Conservation (phyloP, 2,888 invertebrate genomes). For the Hydraecia micacea region DNA sequence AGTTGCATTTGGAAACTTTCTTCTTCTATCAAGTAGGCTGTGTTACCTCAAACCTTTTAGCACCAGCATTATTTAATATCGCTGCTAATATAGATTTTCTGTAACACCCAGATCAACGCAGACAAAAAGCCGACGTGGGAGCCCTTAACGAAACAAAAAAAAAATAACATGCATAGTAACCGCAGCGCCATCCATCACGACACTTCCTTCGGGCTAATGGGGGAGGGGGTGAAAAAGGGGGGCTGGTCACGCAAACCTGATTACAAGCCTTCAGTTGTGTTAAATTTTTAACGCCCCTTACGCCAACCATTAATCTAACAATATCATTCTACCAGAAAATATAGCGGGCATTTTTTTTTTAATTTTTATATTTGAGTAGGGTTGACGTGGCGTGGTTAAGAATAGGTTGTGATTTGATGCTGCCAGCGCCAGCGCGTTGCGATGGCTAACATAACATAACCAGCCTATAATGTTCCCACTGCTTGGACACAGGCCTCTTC, state of each 20-base stretch:
- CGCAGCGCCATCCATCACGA: conserved; percentile 70
- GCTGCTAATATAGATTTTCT: conserved; percentile 5
- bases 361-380: conserved; percentile 46
- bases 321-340: conserved; percentile 55
- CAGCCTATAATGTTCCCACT: too few relatives aligned
- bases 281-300: conserved; percentile 50
- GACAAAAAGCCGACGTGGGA: conserved; percentile 20
- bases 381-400: conserved; percentile 45
- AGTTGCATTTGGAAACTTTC: neutral
- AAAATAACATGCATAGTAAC: conserved; percentile 58
- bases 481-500: too few relatives aligned
- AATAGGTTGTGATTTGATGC: conserved; percentile 11
- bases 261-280: conserved; percentile 67
- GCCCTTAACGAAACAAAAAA: conserved; percentile 40
- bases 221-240: neutral
- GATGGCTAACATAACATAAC: neutral
- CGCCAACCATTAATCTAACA: conserved; percentile 62
- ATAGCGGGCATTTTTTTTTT: conserved; percentile 36
- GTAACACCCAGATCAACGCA: neutral
- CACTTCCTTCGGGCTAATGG: conserved; percentile 59
- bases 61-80: neutral
- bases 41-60: neutral
- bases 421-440: neutral
- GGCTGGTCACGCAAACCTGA: conserved; percentile 73
- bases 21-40: neutral